Evolutionary conservation across 2,113 vertebrate genomes (phyloP), one percentile per base, ranked within the genome.

Genomic region (Carassius gibelio): DNA sequence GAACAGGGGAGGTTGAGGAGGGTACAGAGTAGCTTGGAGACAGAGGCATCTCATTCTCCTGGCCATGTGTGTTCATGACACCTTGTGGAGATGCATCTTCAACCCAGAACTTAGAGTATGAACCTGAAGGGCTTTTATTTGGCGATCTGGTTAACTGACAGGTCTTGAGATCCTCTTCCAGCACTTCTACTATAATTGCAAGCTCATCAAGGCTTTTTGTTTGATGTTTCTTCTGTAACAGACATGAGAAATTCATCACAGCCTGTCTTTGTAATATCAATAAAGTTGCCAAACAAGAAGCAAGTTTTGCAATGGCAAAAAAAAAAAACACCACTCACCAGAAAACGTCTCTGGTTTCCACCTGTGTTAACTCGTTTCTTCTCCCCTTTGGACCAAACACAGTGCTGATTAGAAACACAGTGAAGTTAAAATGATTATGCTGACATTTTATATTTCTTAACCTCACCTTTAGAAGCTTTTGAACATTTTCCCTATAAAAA

Each of bases 131-230:
- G 7, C 6, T 11, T 48, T 87, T 1, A 0, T 62, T 6, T 85
- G 19, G 26, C 1, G 26, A 45, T 14, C 8, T 68, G 45, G 59
- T 59, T 1, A 36, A 74, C 8, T 62, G 91, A 74, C 92, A 89
- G 4, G 87, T 80, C 79, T 91, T 94, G 26, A 97, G 91, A 34
- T 97, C 96, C 84, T 97, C 95, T 86, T 97, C 95, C 87, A 97
- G 90, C 3, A 97, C 95, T 89, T 97, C 96, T 2, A 97, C 90
- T 19, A 97, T 94, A 64, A 96, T 95, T 26, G 96, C 94, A 14
- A 97, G 91, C 87, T 97, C 96, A 89, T 97, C 96, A 78, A 96
- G 86, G 88, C 94, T 94, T 85, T 91, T 95, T 0, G 84, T 42
- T 0, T 90, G 78, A 62, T 83, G 86, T 93, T 45, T 45, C 8